Evolutionary conservation across 1,140 invertebrate species (phyloP).

Genomic region (Gryllus bimaculatus): DNA sequence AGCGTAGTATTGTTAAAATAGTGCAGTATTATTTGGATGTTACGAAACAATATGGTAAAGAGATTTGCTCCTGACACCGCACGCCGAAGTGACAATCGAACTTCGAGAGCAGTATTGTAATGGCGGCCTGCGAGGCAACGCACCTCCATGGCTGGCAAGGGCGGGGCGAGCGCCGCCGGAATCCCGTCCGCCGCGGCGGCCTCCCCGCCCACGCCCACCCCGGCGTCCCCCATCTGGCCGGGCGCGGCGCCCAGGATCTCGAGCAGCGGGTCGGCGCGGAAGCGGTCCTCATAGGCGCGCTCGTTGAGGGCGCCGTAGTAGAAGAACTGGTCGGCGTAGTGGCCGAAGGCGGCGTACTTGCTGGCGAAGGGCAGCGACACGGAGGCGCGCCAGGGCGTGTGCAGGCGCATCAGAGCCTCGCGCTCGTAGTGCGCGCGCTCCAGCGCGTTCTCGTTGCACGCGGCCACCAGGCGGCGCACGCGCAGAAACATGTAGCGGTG

Average conservation of each 20-base stretch:
- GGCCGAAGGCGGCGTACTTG: conserved; percentile 36
- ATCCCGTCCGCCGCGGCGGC: background rate
- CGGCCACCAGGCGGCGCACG: conserved; percentile 33
- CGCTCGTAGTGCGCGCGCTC: conserved; percentile 31
- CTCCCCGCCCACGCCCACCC: background rate
- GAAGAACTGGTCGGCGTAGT: conserved; percentile 34
- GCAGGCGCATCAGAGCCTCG: conserved; percentile 25
- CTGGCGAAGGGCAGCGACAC: conserved; percentile 28
- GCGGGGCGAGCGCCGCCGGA: no score
- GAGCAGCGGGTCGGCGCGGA: conserved; percentile 18
- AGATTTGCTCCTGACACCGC: no score
- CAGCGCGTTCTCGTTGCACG: conserved; percentile 32
- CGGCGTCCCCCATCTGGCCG: background rate
- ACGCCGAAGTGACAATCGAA: no score
- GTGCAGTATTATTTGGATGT: no score
- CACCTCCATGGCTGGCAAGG: background rate
- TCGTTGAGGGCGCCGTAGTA: conserved; percentile 39
- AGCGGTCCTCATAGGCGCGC: conserved; percentile 32
- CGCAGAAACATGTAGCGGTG: conserved; percentile 37
- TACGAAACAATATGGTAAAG: no score
- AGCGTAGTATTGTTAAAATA: no score
- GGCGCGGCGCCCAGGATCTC: conserved; percentile 14
- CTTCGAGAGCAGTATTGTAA: no score
- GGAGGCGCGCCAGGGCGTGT: conserved; percentile 1
- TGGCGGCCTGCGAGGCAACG: no score